Evolutionary conservation across 2,888 invertebrate species (phyloP), one percentile per base, ranked within the genome.

Genomic region (Catocala nupta): DNA sequence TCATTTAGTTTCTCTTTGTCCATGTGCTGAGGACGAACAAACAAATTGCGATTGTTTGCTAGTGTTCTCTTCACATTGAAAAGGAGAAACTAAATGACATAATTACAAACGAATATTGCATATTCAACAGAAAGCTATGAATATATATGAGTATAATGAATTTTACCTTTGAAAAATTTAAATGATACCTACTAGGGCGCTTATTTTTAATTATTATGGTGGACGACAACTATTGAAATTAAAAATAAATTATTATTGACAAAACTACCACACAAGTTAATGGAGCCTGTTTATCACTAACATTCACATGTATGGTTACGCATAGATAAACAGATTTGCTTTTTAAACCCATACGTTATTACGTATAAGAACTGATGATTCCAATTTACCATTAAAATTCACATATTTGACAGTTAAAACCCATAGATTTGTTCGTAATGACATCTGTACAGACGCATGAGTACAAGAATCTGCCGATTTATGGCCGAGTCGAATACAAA

Each of bases 401-500:
- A 71, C 64, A 67, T 60, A 78, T 73, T 76, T 73, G 73, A 77
- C 70, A 70, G 73, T 72, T 65, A 71, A 65, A 70, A 66, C 73
- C 72, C 81, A 71, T 80, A 81, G 78, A 83, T 85, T 75, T 80
- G 75, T 81, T 80, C 59, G 70, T 75, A 80, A 76, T 75, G 78
- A 78, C 74, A 68, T 62, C 45, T 74, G 65, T 71, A 70, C 67
- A 59, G 59, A 71, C 68, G 69, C 71, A 68, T 77, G 73, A 68
- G 75, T 70, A 78, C 80, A 82, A 81, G 82, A 81, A 87, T 87
- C 85, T 82, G 73, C 68, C 79, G 84, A 91, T 91, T 91, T 91
- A 91, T 88, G 83, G 78, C 68, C 79, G 81, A 84, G 81, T 81
- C 75, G 86, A 87, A 87, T 89, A 88, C 87, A 82, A 90, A 90